phyloP scores from a whole-genome alignment of 2,888 invertebrate species.

The Pristionchus arcanus region DNA sequence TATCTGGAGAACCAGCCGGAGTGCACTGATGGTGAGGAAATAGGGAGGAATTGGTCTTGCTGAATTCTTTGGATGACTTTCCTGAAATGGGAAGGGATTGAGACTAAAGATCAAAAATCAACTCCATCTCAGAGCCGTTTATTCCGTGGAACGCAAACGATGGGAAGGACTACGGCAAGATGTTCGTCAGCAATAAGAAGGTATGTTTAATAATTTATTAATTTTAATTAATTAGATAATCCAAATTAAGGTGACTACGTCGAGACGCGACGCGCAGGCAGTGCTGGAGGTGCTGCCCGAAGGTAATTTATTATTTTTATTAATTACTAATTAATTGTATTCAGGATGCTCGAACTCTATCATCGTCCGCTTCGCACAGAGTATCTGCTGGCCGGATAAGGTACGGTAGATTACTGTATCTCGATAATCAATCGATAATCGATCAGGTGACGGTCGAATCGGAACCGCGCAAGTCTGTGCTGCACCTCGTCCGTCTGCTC shows the following conservation, averaged over 20 bases:
- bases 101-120: neutral
- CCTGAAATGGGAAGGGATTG: too few relatives aligned
- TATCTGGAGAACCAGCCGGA: neutral
- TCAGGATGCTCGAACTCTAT: constrained; percentile 27
- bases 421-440: constrained; percentile 18
- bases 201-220: neutral
- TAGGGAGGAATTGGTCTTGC: neutral
- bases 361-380: constrained; percentile 25
- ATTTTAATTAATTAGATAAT: neutral
- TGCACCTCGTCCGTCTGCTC: constrained; percentile 31
- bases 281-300: constrained; percentile 23
- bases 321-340: too few relatives aligned
- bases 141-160: neutral
- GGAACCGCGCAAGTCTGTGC: constrained; percentile 34
- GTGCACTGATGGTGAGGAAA: neutral
- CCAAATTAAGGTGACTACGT: neutral
- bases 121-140: neutral
- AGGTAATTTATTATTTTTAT: neutral
- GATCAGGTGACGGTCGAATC: constrained; percentile 40
- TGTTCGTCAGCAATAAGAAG: constrained; percentile 1
- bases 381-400: neutral
- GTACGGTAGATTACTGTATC: constrained; percentile 16
- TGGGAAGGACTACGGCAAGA: constrained; percentile 26
- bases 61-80: too few relatives aligned
- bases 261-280: neutral